Conservation (phyloP, 2,113 vertebrate species). For the Esox niger region DNA sequence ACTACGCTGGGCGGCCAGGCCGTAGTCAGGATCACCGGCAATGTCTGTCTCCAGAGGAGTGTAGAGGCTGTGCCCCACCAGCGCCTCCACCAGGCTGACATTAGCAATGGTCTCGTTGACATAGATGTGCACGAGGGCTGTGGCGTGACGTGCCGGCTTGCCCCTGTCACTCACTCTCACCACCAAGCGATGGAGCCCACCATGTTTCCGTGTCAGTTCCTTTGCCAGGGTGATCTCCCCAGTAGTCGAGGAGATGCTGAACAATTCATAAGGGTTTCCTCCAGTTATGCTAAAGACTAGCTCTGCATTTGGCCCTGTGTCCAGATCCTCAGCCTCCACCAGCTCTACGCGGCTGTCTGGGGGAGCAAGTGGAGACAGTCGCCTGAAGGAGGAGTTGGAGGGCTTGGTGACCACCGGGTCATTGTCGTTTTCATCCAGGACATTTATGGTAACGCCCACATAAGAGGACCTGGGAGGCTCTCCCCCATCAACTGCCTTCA, state of each 20-base stretch:
- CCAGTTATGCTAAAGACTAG: constrained; percentile 88
- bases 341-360: constrained; percentile 90
- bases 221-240: constrained; percentile 95
- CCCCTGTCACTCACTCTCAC: constrained; percentile 93
- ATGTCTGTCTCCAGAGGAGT: constrained; percentile 95
- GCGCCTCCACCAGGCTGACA: constrained; percentile 87
- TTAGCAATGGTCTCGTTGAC: constrained; percentile 96
- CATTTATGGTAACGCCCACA: constrained; percentile 94
- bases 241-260: constrained; percentile 87
- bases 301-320: constrained; percentile 90
- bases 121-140: constrained; percentile 92
- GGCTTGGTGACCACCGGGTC: constrained; percentile 93
- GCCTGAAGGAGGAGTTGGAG: constrained; percentile 90
- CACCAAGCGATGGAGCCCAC: constrained; percentile 92
- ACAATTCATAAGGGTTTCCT: constrained; percentile 94
- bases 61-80: constrained; percentile 95
- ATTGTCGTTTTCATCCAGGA: constrained; percentile 97
- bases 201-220: constrained; percentile 89
- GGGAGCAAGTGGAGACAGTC: constrained; percentile 84
- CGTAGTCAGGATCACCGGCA: constrained; percentile 91
- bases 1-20: constrained; percentile 88
- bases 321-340: constrained; percentile 93
- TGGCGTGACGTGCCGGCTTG: constrained; percentile 87
- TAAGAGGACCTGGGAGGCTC: constrained; percentile 94
- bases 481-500: constrained; percentile 91